Conservation (phyloP, 2,797 vertebrate species). For the Thaleichthys pacificus region DNA sequence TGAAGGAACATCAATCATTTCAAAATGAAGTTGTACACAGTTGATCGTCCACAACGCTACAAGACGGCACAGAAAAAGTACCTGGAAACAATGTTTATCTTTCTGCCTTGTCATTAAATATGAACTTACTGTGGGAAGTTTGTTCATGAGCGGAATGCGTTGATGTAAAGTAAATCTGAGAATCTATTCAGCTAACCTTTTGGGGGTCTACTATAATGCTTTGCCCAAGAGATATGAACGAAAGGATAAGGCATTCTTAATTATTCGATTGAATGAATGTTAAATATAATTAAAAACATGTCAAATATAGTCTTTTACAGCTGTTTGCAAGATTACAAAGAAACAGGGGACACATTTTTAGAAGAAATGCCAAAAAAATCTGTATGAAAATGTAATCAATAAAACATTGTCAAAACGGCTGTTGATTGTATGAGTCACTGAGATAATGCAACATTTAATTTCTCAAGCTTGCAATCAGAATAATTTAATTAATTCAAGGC, state of each 20-base stretch:
- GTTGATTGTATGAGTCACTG: background rate
- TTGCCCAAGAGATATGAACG: background rate
- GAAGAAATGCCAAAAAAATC: background rate
- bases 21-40: constrained; percentile 1
- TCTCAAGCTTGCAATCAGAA: background rate
- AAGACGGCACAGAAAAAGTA: background rate
- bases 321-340: no score
- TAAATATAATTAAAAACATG: no score
- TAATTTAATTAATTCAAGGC: background rate
- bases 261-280: no score
- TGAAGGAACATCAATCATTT: constrained; percentile 4
- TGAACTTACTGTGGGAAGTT: background rate
- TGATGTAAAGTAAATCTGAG: background rate
- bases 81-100: background rate
- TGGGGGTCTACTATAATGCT: background rate
- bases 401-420: background rate
- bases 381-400: background rate
- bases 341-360: background rate
- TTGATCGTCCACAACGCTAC: constrained; percentile 11
- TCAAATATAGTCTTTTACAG: no score
- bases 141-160: constrained; percentile 19
- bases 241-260: background rate
- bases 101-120: constrained; percentile 2
- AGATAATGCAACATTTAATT: background rate
- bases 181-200: constrained; percentile 16